These are phyloP conservation scores for Marmota monax DNA, from an alignment of 2,113 vertebrate genomes.

Conservation along the genomic window DNA sequence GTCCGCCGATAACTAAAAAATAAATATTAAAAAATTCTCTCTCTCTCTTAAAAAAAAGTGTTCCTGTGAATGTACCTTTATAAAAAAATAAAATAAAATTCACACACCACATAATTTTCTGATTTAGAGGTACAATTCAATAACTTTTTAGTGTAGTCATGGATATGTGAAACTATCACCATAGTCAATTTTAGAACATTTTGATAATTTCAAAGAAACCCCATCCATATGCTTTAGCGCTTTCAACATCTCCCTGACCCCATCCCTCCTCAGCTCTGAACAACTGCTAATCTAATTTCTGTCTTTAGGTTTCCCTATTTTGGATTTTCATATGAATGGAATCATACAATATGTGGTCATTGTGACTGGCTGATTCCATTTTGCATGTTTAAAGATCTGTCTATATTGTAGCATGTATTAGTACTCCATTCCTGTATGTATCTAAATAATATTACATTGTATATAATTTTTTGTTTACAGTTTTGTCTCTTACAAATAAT, in stretches of 20 bases:
- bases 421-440: not conserved
- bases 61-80: too few relatives aligned
- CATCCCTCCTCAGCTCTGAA: not conserved
- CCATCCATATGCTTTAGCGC: not conserved
- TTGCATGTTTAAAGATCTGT: not conserved
- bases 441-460: not conserved
- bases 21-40: too few relatives aligned
- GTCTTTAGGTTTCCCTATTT: not conserved
- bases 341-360: not conserved
- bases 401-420: not conserved
- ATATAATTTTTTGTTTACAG: not conserved
- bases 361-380: not conserved
- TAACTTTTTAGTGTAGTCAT: not conserved
- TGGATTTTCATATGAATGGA: not conserved
- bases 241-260: not conserved
- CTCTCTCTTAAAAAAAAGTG: too few relatives aligned
- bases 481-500: not conserved
- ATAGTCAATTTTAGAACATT: slow-evolving; percentile 29
- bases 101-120: not conserved
- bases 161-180: not conserved
- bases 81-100: not conserved
- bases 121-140: not conserved
- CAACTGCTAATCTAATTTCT: not conserved
- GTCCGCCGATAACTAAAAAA: too few relatives aligned
- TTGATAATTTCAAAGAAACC: not conserved